Evolutionary conservation across 2,888 invertebrate species (phyloP), one percentile per base, ranked within the genome.

Genomic region (Salticus scenicus): DNA sequence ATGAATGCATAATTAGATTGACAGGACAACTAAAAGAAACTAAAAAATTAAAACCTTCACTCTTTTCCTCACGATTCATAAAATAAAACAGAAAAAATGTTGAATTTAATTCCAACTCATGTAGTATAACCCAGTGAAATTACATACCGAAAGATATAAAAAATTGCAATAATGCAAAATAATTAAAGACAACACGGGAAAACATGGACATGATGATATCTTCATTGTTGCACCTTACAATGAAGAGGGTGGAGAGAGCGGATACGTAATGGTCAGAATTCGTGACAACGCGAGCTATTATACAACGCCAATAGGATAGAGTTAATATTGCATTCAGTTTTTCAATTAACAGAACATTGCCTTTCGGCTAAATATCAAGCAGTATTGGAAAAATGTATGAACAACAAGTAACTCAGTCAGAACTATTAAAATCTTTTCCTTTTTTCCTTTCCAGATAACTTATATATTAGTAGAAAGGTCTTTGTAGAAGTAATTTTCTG

Each of bases 331-430:
- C 80, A 72, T 83, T 75, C 76, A 63, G 47, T 71, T 83, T 83
- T 83, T 83, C 82, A 83, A 83, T 83, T 83, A 83, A 66, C 82
- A 69, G 75, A 83, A 83, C 82, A 33, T 84, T 84, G 83, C 72
- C 83, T 84, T 57, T 67, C 24, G 57, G 57, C 57, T 24, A 17
- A 5, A 57, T 24, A 57, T 24, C 14, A 57, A 57, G 47, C 37
- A 2, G 47, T 17, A 12, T 47, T 17, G 47, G 17, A 47, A 47
- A 17, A 17, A n/a, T n/a, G n/a, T n/a, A n/a, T n/a, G n/a, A n/a
- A n/a, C n/a, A n/a, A n/a, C n/a, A n/a, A n/a, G n/a, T n/a, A n/a
- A n/a, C n/a, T n/a, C n/a, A n/a, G n/a, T n/a, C n/a, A n/a, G n/a
- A n/a, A n/a, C n/a, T n/a, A n/a, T n/a, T n/a, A n/a, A n/a, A n/a